These are phyloP conservation scores for Drosophila lacertosa DNA, from an alignment of 1,140 invertebrate species.

Conservation along the genomic window DNA sequence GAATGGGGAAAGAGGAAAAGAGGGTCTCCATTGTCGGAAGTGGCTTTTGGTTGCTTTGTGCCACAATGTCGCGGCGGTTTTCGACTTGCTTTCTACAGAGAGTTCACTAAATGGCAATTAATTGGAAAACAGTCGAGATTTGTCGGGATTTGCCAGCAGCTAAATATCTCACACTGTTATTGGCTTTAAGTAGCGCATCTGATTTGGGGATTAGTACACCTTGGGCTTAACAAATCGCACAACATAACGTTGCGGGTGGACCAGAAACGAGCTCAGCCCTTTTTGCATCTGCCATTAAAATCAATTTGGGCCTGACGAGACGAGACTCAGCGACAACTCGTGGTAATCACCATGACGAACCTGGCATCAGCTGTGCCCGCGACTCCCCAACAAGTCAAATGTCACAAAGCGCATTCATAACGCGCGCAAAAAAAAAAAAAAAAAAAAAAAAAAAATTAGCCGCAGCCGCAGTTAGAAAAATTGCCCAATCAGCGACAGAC, in stretches of 20 bases:
- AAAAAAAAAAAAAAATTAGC: slow-evolving; percentile 55
- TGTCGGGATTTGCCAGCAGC: neutral
- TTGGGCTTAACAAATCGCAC: slow-evolving; percentile 18
- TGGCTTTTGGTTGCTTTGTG: slow-evolving; percentile 24
- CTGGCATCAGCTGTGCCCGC: slow-evolving; percentile 48
- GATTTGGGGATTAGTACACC: slow-evolving; percentile 27
- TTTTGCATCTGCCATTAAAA: slow-evolving; percentile 37
- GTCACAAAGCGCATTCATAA: slow-evolving; percentile 73
- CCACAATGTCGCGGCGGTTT: slow-evolving; percentile 8
- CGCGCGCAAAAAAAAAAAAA: slow-evolving; percentile 21
- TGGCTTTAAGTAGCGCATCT: neutral
- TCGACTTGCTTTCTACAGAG: slow-evolving; percentile 12
- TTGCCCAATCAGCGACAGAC: slow-evolving; percentile 59
- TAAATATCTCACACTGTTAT: neutral
- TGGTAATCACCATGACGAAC: slow-evolving; percentile 68
- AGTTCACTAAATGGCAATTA: slow-evolving; percentile 57
- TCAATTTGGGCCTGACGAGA: slow-evolving; percentile 42
- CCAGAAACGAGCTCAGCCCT: neutral
- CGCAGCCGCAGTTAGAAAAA: slow-evolving; percentile 63
- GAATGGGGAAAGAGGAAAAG: neutral
- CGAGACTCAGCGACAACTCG: neutral
- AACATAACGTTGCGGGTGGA: slow-evolving; percentile 10
- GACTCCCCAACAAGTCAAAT: slow-evolving; percentile 67
- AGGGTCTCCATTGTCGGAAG: slow-evolving; percentile 15
- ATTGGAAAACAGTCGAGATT: slow-evolving; percentile 36